Percentiles rank a stretch among this genome's conserved stretches.
Evolutionary conservation across 1,140 invertebrate genomes (phyloP).

Genomic region (Heliconius nattereri): DNA sequence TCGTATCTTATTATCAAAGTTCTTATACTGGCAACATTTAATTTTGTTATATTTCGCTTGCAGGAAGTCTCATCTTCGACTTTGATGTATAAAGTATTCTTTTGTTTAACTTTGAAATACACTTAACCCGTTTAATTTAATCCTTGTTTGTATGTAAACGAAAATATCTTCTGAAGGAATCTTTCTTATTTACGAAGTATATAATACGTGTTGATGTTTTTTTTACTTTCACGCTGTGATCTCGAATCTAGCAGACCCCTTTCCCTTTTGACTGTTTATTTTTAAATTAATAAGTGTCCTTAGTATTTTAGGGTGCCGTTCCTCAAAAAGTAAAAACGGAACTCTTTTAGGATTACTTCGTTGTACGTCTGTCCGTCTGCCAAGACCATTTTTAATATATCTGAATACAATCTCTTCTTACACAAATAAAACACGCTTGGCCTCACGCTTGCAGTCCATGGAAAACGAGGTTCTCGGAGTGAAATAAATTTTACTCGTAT

Average conservation of each 20-base stretch:
- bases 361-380: too few species aligned
- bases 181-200: not conserved
- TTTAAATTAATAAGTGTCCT: too few species aligned
- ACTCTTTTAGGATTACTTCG: too few species aligned
- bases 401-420: not conserved
- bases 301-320: too few species aligned
- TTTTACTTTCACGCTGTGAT: too few species aligned
- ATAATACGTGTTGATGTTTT: not conserved
- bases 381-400: not conserved
- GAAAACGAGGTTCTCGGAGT: conserved; percentile 4
- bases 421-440: not conserved
- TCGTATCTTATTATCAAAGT: not conserved
- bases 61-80: not conserved
- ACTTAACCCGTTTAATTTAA: not conserved
- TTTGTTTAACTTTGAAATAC: conserved; percentile 4
- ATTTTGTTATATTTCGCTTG: not conserved
- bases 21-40: not conserved
- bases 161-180: not conserved
- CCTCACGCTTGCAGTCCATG: not conserved
- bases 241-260: too few species aligned
- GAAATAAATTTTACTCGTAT: not conserved
- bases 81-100: not conserved
- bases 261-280: too few species aligned
- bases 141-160: not conserved
- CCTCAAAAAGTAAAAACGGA: too few species aligned